Evolutionary conservation across 92 coral and sea anemone species (phyloP).

Genomic region (Meandrina meandrites): DNA sequence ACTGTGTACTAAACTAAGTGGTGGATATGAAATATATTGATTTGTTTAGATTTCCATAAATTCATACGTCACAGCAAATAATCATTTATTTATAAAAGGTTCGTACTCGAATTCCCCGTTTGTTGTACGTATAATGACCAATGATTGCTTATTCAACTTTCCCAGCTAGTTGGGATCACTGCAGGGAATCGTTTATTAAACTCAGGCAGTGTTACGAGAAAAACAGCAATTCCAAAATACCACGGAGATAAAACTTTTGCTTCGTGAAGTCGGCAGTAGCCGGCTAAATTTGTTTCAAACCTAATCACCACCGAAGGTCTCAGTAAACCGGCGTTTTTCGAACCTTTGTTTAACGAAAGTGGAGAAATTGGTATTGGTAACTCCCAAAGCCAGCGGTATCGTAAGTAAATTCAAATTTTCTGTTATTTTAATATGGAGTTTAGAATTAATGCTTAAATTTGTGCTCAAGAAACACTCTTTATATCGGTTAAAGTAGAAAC

Average conservation of each 20-base stretch:
- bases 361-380: background rate
- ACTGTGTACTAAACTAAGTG: constrained; percentile 27
- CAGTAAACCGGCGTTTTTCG: background rate
- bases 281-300: background rate
- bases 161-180: background rate
- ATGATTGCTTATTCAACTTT: background rate
- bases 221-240: background rate
- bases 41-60: constrained; percentile 18
- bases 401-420: constrained; percentile 1
- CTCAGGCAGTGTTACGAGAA: background rate
- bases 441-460: background rate
- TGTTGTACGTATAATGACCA: constrained; percentile 16
- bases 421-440: background rate
- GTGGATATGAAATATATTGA: constrained; percentile 10
- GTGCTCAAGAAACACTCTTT: background rate
- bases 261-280: background rate
- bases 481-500: background rate
- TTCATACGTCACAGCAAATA: constrained; percentile 21
- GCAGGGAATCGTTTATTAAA: background rate
- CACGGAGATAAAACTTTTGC: background rate
- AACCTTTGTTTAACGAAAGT: background rate
- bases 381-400: background rate
- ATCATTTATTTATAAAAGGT: constrained; percentile 29
- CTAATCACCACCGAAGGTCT: background rate
- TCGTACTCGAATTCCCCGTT: constrained; percentile 15